phyloP scores from a whole-genome alignment of 64 coral and sea anemone species.

The Cladopsammia gracilis region DNA sequence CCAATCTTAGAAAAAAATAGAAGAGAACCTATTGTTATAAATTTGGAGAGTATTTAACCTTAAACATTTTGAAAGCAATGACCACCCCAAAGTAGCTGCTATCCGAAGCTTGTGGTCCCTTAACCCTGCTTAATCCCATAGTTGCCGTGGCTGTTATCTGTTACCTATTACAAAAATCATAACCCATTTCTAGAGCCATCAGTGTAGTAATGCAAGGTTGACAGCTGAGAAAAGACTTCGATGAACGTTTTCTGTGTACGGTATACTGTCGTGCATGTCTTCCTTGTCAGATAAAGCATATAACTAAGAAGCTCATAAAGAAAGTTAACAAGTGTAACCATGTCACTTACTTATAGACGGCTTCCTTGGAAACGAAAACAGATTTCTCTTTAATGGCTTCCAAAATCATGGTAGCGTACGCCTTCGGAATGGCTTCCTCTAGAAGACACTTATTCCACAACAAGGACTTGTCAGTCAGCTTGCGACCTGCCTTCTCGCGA shows the following conservation, averaged over 20 bases:
- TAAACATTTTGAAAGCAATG: too few relatives aligned
- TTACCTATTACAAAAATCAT: too few relatives aligned
- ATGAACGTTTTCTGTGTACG: neutral
- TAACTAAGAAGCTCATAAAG: neutral
- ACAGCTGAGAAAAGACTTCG: too few relatives aligned
- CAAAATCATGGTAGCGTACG: slow-evolving; percentile 72
- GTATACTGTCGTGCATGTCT: neutral
- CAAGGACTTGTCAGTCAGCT: slow-evolving; percentile 77
- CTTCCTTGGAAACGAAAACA: neutral
- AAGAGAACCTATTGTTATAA: too few relatives aligned
- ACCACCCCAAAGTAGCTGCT: too few relatives aligned
- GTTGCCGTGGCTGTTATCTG: too few relatives aligned
- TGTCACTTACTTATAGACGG: slow-evolving; percentile 7
- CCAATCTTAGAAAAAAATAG: too few relatives aligned
- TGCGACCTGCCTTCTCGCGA: neutral
- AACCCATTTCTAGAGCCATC: too few relatives aligned
- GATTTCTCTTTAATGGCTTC: slow-evolving; percentile 2
- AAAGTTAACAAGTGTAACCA: neutral
- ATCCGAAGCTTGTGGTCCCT: too few relatives aligned
- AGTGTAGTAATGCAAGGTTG: too few relatives aligned
- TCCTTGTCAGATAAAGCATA: neutral
- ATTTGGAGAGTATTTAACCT: too few relatives aligned
- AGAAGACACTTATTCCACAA: slow-evolving; percentile 83
- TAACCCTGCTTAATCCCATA: too few relatives aligned
- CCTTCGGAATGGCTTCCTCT: slow-evolving; percentile 76